These are phyloP conservation scores for Rhabdornis inornatus DNA, from an alignment of 2,113 vertebrate genomes.

Conservation along the genomic window DNA sequence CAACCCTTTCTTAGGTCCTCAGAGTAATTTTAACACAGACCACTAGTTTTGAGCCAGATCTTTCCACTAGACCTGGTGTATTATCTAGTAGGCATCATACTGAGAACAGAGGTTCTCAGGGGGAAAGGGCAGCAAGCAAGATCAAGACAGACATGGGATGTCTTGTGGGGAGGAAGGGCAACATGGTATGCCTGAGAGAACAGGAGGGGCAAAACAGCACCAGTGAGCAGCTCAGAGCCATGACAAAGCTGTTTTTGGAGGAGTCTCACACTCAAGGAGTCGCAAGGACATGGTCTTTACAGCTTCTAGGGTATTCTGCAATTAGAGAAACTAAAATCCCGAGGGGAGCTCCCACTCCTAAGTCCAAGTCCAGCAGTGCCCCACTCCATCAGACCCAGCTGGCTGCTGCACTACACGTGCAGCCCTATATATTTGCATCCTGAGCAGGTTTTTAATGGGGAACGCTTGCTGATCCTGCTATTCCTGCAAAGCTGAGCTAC, in stretches of 20 bases:
- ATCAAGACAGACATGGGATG: background rate
- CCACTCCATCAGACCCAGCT: background rate
- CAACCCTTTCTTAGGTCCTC: background rate
- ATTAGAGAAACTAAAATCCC: background rate
- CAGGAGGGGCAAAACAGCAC: background rate
- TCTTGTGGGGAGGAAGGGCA: background rate
- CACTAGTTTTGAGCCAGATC: background rate
- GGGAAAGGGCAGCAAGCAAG: background rate
- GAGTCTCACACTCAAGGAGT: background rate
- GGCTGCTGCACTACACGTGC: rapidly evolving
- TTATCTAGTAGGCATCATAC: background rate
- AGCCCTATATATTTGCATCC: background rate
- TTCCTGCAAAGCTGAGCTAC: background rate
- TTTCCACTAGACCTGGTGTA: background rate
- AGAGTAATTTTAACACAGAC: background rate
- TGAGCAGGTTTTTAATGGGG: background rate
- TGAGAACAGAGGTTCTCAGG: background rate
- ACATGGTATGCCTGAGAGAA: background rate
- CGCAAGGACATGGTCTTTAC: background rate
- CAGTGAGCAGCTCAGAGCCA: background rate
- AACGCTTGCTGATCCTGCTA: background rate
- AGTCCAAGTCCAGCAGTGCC: background rate
- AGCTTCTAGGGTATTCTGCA: background rate
- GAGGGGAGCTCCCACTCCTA: background rate
- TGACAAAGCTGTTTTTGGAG: background rate